Base-by-base conservation (phyloP, 2,113 vertebrate species). In the Etheostoma spectabile region DNA sequence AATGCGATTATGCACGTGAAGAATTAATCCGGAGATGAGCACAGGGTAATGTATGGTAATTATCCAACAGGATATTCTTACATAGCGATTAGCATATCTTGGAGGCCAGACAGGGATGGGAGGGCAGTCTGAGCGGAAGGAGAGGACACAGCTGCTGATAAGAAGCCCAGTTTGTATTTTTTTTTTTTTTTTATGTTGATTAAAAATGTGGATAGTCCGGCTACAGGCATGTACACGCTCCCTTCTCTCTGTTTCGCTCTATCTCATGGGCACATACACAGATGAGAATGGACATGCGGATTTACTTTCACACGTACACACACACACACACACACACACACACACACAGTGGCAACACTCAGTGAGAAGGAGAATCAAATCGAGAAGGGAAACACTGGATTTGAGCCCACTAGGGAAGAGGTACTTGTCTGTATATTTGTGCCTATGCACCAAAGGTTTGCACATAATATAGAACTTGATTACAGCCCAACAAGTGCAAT, bases 1-100 rank as follows among this genome's bases (percentile, higher is more conserved):
- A 98, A 98, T 97, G 96, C 91, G 96, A 99, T 99, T 98, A 99
- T 97, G 96, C 97, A 98, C 96, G 97, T 96, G 97, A 96, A 96
- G 96, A 97, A 98, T 98, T 99, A 98, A 98, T 98, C 97, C 96
- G 88, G 94, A 96, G 96, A 97, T 97, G 97, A 98, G 95, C 96
- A 95, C 90, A 91, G 92, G 95, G 96, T 97, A 96, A 96, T 97
- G 94, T 97, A 97, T 98, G 97, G 96, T 98, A 98, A 99, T 98
- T 96, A 97, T 95, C 95, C 95, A 95, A 96, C 96, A 97, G 96
- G 96, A 96, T 97, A 97, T 97, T 97, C 96, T 97, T 97, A 96
- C 96, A 95, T 92, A 85, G 95, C 93, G 94, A 98, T 99, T 98
- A 97, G 97, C 97, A 97, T 99, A 98, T 97, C 97, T 96, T 94